Evolutionary conservation across 2,113 vertebrate species (phyloP), one percentile per base, ranked within the genome.

Genomic region (Ceyx cyanopectus): DNA sequence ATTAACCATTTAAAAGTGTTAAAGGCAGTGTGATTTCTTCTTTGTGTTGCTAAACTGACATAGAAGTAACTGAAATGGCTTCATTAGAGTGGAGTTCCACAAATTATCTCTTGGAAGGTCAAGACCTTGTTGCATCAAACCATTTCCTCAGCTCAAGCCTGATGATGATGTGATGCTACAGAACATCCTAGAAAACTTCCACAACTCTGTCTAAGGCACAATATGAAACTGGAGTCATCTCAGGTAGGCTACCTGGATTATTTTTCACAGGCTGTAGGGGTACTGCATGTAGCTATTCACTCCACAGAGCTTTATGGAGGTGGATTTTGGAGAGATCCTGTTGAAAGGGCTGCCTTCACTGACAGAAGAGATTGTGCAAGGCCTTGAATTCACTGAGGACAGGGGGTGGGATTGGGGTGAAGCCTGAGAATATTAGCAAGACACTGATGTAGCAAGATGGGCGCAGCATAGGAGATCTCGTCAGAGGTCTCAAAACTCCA

Each of bases 381-480:
- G 40, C 12, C 21, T 57, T 45, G 32, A 37, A 50, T 50, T 68
- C 46, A 30, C 1, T 21, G 26, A 61, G 16, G 12, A 65, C 3
- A 37, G 16, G 0, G 8, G 40, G 2, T 81, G 51, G 63, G 80
- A 82, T 61, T 45, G 24, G 46, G 43, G 32, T 62, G 45, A 70
- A 50, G 37, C 5, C 7, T 10, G 6, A 40, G 5, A 43, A 48
- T 23, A 45, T 45, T n/a, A 87, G 73, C 3, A 27, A 85, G 48
- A 15, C 21, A 13, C 6, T 34, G 20, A 18, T 18, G 16, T 9
- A 48, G 24, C 6, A 21, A 63, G 62, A 18, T 57, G 14, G 29
- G 18, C 27, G 45, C 45, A 45, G 12, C 0, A 0, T 2, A 48
- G 60, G n/a, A 83, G 32, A 26, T 0, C 7, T 2, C 8, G 60